Evolutionary conservation across 2,797 vertebrate species (phyloP), one percentile per base, ranked within the genome.

Genomic region (Masticophis lateralis): DNA sequence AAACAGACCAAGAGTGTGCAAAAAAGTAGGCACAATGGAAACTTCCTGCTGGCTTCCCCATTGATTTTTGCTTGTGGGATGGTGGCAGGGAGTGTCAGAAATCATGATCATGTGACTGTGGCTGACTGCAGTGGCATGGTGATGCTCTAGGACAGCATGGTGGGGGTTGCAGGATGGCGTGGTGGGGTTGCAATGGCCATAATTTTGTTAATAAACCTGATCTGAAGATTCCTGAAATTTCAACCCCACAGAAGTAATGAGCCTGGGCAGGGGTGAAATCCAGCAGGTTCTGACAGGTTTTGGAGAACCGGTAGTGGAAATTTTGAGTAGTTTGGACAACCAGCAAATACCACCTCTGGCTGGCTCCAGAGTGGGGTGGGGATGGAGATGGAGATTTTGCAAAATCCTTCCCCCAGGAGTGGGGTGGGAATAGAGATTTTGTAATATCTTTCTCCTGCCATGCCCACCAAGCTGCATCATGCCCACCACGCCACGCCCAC

Each of bases 111-210:
- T 0, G 0, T 32, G 14, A 18, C 14, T 2, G 2, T 69, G 66
- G 66, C 14, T 69, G n/a, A 18, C n/a, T 69, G n/a, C n/a, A 16
- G 2, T 69, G 66, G 66, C 66, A 69, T 7, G 5, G 14, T 16
- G 13, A 7, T 32, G 6, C n/a, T 32, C 13, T 13, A 66, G 13
- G 13, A 5, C n/a, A 27, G 25, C 25, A 27, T 10, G 25, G 60
- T 1, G 2, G 25, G 25, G 25, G 3, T 3, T 28, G 9, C 4
- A 12, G 10, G 27, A 3, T 63, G n/a, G 5, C 0, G 14, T 32
- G 66, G 14, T 69, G 32, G 14, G 16, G n/a, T 14, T 32, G 6
- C 66, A 69, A 32, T 2, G 6, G 5, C n/a, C n/a, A 32, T 32
- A 69, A 32, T 32, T 69, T 69, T 69, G 66, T 32, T n/a, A 32